Evolutionary conservation across 2,113 vertebrate genomes (phyloP), one percentile per base, ranked within the genome.

Genomic region (Poicephalus meyeri): DNA sequence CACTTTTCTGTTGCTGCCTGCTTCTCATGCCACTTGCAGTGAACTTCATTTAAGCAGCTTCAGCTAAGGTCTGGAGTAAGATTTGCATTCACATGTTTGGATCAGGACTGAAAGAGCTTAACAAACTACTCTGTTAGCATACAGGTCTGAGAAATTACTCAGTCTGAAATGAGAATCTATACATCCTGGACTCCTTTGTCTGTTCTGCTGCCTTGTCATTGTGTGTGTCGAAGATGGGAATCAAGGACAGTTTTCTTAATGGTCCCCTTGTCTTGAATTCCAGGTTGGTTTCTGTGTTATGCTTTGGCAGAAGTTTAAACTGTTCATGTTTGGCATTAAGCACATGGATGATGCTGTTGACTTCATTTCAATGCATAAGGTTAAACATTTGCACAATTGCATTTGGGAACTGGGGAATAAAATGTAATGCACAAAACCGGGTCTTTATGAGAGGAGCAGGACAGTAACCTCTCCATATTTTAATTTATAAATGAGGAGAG

Each of bases 341-440:
- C 1, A 0, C 2, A 2, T 71, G 76, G 86, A 58, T 86, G 50
- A 41, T 66, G 71, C 66, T 31, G 2, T 80, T 72, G 88, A 49
- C 85, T 94, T 84, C 47, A 91, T 70, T 63, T 83, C 66, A 73
- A 47, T 86, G 55, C 50, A n/a, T 80, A 53, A 92, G 44, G 91
- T 92, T 95, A 95, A 95, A 65, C 65, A 76, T 86, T 82, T 86
- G 69, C 60, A 80, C 92, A 79, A 42, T 73, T 95, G 42, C 33
- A 24, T 86, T 86, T 91, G 83, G 72, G 80, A 95, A 60, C 65
- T 31, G 52, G 80, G 68, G 50, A 92, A 86, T 81, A 78, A 81
- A 88, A 91, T n/a, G 28, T 21, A 86, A 88, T 18, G 25, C 46
- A 61, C 41, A 70, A 82, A 82, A 86, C 72, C 52, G 23, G 69